A percentile compares a stretch with the other conserved stretches of the same genome.
phyloP scores from a whole-genome alignment of 2,888 invertebrate species.

The Elysia crispata region DNA sequence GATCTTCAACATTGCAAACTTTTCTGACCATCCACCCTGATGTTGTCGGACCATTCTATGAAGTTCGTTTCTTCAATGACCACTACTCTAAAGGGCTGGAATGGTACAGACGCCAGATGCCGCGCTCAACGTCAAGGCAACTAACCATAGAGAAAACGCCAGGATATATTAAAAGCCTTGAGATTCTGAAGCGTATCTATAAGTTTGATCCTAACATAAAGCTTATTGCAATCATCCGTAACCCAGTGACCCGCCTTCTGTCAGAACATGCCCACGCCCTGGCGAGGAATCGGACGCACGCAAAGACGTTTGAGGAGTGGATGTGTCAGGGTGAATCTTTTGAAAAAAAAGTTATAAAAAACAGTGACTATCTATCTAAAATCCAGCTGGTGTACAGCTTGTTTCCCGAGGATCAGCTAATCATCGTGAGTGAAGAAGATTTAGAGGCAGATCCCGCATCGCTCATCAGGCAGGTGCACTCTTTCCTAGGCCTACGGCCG shows the following conservation, averaged over 20 bases:
- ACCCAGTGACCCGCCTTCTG: slow-evolving; percentile 95
- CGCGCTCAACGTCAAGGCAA: slow-evolving; percentile 91
- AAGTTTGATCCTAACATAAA: slow-evolving; percentile 94
- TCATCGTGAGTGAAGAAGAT: too few relatives aligned
- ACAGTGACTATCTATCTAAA: too few relatives aligned
- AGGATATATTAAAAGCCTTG: slow-evolving; percentile 95
- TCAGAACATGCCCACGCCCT: slow-evolving; percentile 92
- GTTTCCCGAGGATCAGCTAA: too few relatives aligned
- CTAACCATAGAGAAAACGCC: slow-evolving; percentile 98
- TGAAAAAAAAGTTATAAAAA: too few relatives aligned
- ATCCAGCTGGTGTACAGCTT: too few relatives aligned
- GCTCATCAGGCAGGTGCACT: too few relatives aligned
- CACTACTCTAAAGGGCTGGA: slow-evolving; percentile 93
- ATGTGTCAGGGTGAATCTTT: too few relatives aligned
- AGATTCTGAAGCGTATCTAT: slow-evolving; percentile 94
- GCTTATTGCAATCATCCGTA: slow-evolving; percentile 93
- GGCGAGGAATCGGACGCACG: too few relatives aligned
- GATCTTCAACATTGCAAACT: slow-evolving; percentile 77
- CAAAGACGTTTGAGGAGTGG: too few relatives aligned
- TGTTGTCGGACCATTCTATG: slow-evolving; percentile 95
- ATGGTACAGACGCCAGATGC: slow-evolving; percentile 93
- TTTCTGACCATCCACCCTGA: slow-evolving; percentile 79
- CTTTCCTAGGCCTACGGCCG: too few relatives aligned
- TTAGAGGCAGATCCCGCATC: too few relatives aligned
- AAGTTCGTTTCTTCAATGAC: slow-evolving; percentile 96